Base-by-base conservation (phyloP, 2,888 invertebrate species). In the Alloplasta piceator region DNA sequence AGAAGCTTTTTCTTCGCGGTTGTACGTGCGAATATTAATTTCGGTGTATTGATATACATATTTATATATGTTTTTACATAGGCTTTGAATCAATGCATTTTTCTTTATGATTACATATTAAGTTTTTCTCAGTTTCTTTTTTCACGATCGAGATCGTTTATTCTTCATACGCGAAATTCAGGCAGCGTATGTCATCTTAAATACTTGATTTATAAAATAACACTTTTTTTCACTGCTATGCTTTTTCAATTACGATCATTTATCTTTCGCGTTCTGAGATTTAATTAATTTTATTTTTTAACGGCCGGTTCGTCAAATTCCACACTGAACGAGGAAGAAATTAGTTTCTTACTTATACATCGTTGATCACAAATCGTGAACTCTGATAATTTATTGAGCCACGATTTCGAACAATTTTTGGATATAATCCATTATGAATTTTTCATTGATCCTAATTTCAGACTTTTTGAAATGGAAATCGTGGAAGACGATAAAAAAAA, bases 1-100 rank as follows among this genome's bases (percentile, higher is more conserved):
- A 58, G 74, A 79, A 79, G 79, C 74, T 70, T 72, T 66, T 75
- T n/a, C n/a, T n/a, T n/a, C n/a, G 66, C 66, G 64, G 10, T 60
- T 36, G 7, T 60, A 48, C 36, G 6, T 61, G 38, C 71, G 46
- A 66, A 58, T 75, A 70, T 70, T 36, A 60, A 9, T 71, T 38
- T 58, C 46, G 46, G n/a, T 16, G 39, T 58, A 55, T 64, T 48
- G 61, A 56, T 55, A 55, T 50, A 7, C 5, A 41, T 41, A 41
- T 41, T 41, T n/a, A n/a, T n/a, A n/a, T n/a, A n/a, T n/a, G n/a
- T n/a, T n/a, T n/a, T n/a, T n/a, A n/a, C n/a, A n/a, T n/a, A n/a
- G n/a, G n/a, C n/a, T n/a, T 26, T 26, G 26, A 26, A 26, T 26
- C 3, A 26, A 26, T 26, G 26, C 26, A 26, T 26, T 26, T 26